Evolutionary conservation across 2,888 invertebrate genomes (phyloP).

Genomic region (Lordiphosa fenestrarum): DNA sequence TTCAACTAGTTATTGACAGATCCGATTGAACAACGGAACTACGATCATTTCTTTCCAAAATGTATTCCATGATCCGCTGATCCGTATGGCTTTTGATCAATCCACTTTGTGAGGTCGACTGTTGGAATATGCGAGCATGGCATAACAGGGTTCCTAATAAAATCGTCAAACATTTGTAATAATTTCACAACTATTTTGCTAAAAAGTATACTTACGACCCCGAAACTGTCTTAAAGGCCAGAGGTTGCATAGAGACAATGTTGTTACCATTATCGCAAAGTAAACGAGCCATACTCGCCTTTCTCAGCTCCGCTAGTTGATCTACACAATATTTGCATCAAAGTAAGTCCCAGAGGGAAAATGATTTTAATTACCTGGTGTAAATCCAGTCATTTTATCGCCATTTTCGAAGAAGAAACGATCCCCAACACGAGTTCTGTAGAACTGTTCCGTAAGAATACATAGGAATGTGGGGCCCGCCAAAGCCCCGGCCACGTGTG

Average conservation of each 20-base stretch:
- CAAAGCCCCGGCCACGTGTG: constrained; percentile 87
- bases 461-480: constrained; percentile 94
- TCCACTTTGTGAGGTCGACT: constrained; percentile 84
- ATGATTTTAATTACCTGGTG: constrained; percentile 80
- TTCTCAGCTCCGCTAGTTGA: constrained; percentile 89
- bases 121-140: constrained; percentile 83
- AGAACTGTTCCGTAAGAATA: constrained; percentile 93
- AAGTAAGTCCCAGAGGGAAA: background rate
- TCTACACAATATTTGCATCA: constrained; percentile 68
- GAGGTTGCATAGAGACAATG: constrained; percentile 85
- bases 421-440: constrained; percentile 91
- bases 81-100: constrained; percentile 65
- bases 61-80: constrained; percentile 42
- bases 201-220: constrained; percentile 80
- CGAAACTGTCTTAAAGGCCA: constrained; percentile 85
- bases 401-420: constrained; percentile 91
- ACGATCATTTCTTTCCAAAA: constrained; percentile 52
- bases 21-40: constrained; percentile 13
- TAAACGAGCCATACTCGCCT: constrained; percentile 88
- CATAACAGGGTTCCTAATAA: constrained; percentile 83
- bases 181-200: background rate
- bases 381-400: constrained; percentile 84
- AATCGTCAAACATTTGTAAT: background rate
- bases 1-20: constrained; percentile 58
- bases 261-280: constrained; percentile 90